These are phyloP conservation scores for Corythucha ciliata DNA, from an alignment of 2,888 invertebrate genomes.

Conservation along the genomic window DNA sequence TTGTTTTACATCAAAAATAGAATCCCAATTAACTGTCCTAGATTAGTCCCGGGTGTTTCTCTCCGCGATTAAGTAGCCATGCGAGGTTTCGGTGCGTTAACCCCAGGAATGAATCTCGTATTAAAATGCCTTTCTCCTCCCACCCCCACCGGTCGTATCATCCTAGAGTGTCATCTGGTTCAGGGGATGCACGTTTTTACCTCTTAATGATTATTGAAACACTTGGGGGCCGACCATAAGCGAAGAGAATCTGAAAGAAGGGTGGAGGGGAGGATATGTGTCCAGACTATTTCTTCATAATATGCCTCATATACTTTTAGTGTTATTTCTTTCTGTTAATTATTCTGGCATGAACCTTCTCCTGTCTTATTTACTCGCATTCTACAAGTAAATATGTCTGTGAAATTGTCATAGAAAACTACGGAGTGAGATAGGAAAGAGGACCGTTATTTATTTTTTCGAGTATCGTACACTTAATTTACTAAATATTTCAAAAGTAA, in stretches of 20 bases:
- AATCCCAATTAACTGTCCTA: no score
- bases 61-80: conserved; percentile 25
- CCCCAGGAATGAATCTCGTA: conserved; percentile 22
- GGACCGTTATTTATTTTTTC: no score
- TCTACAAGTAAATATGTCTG: conserved; percentile 21
- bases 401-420: no score
- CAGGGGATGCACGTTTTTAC: conserved; percentile 18
- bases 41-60: no score
- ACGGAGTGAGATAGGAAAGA: no score
- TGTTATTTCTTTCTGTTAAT: conserved; percentile 27
- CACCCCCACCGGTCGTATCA: neutral
- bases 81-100: conserved; percentile 33
- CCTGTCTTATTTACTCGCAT: conserved; percentile 19
- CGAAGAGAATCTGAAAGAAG: conserved; percentile 1
- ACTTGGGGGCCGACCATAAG: conserved; percentile 25
- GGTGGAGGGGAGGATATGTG: conserved; percentile 16
- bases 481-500: no score
- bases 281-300: conserved; percentile 28
- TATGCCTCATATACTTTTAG: conserved; percentile 28
- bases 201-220: conserved; percentile 25
- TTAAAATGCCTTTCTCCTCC: conserved; percentile 23
- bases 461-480: no score
- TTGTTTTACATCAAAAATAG: no score
- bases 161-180: conserved; percentile 15
- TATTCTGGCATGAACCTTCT: conserved; percentile 22